Evolutionary conservation across 2,888 invertebrate genomes (phyloP), one percentile per base, ranked within the genome.

Genomic region (Kuschelorhynchus macadamiae): DNA sequence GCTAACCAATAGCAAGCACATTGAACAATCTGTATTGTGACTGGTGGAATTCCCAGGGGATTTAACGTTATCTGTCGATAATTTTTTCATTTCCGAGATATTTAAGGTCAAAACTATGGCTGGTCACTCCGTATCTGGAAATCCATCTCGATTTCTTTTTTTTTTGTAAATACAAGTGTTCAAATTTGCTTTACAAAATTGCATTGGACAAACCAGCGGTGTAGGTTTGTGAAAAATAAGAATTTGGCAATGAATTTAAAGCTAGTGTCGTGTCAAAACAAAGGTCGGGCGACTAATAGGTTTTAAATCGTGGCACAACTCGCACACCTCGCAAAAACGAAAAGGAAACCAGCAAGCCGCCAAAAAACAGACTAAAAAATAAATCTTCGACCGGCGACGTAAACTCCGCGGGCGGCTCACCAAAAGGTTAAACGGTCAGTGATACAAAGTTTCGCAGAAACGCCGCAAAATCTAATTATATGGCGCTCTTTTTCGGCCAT

Each of bases 391-490:
- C 77, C 78, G 78, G 77, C 77, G 77, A n/a, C n/a, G n/a, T n/a
- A n/a, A n/a, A n/a, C n/a, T 77, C 77, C 76, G 77, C 78, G 76
- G 78, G 77, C 78, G 78, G 75, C 71, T 32, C 21, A 14, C 30
- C 30, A 71, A 78, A 79, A 79, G 80, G 80, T 80, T 79, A 80
- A 78, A 74, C 80, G 80, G 79, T 79, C 79, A 79, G 77, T 79
- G 79, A 78, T 80, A 80, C 78, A 79, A 78, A 76, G 76, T 79
- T 77, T 80, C 80, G 77, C 67, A 78, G 80, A 80, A 80, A 76
- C 72, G 77, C 79, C 79, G 78, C 80, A 79, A 79, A 80, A 79
- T 78, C 76, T 79, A 80, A 80, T 80, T 80, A 80, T 78, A 79
- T 78, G 79, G 79, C 79, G 79, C 77, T 78, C 73, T n/a, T 75